phyloP scores from a whole-genome alignment of 2,888 invertebrate species.

The Cantharis rufa region DNA sequence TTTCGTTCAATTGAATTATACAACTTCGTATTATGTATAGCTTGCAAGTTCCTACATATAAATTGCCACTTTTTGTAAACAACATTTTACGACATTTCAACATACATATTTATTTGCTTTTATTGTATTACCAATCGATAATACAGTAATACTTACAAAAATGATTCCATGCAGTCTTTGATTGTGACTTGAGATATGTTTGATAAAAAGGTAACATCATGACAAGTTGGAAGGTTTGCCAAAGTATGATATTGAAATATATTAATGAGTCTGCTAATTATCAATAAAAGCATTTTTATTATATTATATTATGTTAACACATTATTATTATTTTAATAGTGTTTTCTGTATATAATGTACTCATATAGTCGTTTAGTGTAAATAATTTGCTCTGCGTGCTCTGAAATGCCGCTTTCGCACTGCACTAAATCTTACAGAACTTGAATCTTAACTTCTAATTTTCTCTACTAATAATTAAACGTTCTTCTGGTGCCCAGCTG shows the following conservation, averaged over 20 bases:
- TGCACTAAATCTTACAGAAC: slow-evolving; percentile 32
- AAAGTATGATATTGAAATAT: background rate
- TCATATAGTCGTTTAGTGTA: slow-evolving; percentile 19
- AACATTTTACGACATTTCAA: background rate
- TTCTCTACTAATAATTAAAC: slow-evolving; percentile 37
- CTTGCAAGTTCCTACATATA: background rate
- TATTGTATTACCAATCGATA: background rate
- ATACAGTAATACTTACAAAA: no score
- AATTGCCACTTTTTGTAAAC: background rate
- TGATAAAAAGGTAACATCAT: no score
- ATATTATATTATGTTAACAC: background rate
- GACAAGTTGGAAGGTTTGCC: no score
- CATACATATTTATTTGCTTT: background rate
- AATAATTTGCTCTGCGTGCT: slow-evolving; percentile 30
- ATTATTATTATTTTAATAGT: background rate
- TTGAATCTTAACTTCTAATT: slow-evolving; percentile 26
- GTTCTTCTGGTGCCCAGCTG: slow-evolving; percentile 53
- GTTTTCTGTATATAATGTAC: slow-evolving; percentile 7
- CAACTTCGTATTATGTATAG: background rate
- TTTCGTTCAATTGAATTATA: background rate
- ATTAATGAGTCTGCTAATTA: background rate
- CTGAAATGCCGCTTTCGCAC: slow-evolving; percentile 40
- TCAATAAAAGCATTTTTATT: background rate
- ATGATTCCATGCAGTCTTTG: no score
- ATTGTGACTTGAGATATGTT: no score